Evolutionary conservation across 2,888 invertebrate species (phyloP).

Genomic region (Baronia brevicornis): DNA sequence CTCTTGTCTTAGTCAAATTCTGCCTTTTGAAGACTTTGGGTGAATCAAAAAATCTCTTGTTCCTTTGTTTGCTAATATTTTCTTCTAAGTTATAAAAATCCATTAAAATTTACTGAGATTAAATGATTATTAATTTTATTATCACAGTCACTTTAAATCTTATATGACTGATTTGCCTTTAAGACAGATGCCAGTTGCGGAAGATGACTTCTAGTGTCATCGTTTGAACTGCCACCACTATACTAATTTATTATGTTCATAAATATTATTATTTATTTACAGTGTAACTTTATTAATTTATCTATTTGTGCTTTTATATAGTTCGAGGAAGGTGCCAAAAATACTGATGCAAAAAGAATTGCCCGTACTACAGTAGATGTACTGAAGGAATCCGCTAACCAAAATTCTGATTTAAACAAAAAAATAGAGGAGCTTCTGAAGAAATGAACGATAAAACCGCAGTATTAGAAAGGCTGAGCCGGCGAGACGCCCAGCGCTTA

Average conservation of each 20-base stretch:
- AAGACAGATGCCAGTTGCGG: too few relatives aligned
- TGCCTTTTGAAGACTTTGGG: too few relatives aligned
- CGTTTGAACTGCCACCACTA: too few relatives aligned
- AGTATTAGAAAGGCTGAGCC: conserved; percentile 63
- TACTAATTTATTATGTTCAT: neutral
- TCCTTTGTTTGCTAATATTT: too few relatives aligned
- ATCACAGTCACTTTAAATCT: too few relatives aligned
- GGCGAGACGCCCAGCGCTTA: conserved; percentile 79
- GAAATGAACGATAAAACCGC: conserved; percentile 62
- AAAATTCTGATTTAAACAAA: conserved; percentile 57
- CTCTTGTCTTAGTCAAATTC: too few relatives aligned
- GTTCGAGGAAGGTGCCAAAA: conserved; percentile 48
- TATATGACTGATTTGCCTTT: too few relatives aligned
- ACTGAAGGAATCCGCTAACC: conserved; percentile 65
- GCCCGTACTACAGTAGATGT: conserved; percentile 43
- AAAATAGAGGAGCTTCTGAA: conserved; percentile 64
- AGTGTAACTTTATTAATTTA: neutral
- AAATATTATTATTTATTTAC: neutral
- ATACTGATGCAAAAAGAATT: conserved; percentile 48
- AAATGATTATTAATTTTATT: too few relatives aligned
- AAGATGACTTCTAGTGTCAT: too few relatives aligned
- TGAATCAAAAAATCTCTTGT: too few relatives aligned
- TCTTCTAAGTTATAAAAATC: too few relatives aligned
- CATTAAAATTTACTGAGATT: too few relatives aligned
- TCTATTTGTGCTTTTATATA: conserved; percentile 32